Evolutionary conservation across 1,140 invertebrate species (phyloP).

Genomic region (Listronotus oregonensis): DNA sequence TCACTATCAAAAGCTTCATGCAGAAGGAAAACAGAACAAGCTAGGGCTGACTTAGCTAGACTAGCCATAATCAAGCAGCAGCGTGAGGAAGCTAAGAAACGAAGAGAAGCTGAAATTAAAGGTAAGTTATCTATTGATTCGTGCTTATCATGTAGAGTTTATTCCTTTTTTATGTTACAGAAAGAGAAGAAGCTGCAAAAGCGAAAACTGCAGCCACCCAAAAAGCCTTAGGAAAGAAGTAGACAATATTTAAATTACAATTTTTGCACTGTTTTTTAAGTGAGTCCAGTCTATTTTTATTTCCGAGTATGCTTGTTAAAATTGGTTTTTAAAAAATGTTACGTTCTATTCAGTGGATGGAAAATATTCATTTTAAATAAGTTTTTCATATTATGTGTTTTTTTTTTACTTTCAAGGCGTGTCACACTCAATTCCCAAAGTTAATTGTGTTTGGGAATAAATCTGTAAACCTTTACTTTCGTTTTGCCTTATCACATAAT

Average conservation of each 20-base stretch:
- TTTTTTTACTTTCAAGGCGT: too few relatives aligned
- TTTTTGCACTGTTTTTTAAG: slow-evolving; percentile 6
- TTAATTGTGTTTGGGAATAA: too few relatives aligned
- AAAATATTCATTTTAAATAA: too few relatives aligned
- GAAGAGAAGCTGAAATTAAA: slow-evolving; percentile 85
- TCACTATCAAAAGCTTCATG: slow-evolving; percentile 90
- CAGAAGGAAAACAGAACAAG: slow-evolving; percentile 95
- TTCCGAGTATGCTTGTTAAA: neutral
- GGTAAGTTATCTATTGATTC: slow-evolving; percentile 55
- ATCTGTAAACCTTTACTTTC: too few relatives aligned
- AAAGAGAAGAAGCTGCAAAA: slow-evolving; percentile 53
- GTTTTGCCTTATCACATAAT: too few relatives aligned
- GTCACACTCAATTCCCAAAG: too few relatives aligned
- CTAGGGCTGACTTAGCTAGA: slow-evolving; percentile 89
- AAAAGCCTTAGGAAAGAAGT: slow-evolving; percentile 55
- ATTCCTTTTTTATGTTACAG: slow-evolving; percentile 38
- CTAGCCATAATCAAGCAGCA: slow-evolving; percentile 91
- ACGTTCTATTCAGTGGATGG: too few relatives aligned
- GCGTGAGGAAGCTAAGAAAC: slow-evolving; percentile 89
- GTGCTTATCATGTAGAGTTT: too few relatives aligned
- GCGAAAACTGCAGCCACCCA: slow-evolving; percentile 52
- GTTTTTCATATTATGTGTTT: too few relatives aligned
- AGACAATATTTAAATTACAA: slow-evolving; percentile 16
- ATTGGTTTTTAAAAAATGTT: too few relatives aligned
- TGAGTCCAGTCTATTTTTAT: slow-evolving; percentile 10